Base-by-base conservation (phyloP, 2,113 vertebrate genomes). In the Anser cygnoides region DNA sequence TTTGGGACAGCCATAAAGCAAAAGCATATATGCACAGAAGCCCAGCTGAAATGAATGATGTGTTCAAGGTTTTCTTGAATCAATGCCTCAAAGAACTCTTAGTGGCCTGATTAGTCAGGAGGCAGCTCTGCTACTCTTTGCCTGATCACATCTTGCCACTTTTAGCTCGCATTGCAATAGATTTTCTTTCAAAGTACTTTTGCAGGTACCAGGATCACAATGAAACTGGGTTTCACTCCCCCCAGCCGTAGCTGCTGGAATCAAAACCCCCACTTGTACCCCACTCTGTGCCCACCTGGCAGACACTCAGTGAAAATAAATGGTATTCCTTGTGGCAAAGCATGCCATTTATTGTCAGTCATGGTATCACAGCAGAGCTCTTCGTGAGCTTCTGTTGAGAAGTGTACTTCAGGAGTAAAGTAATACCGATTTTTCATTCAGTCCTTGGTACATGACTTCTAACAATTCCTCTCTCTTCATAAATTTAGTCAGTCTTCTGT, bases 301-400 rank as follows among this genome's bases (percentile, higher is more conserved):
- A 39, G 28, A 19, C 33, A 54, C 17, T 5, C 1, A 2, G 14
- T 35, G 26, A 52, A 72, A 89, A 59, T 25, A 75, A 72, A 39
- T 0, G 0, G 14, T 31, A 31, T 17, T 82, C 26, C 54, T 61
- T 1, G 1, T n/a, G 29, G 15, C 33, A 9, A 26, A 25, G 26
- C 0, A 0, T 17, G 28, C 8, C 54, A 33, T 17, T 65, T 8
- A 5, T 35, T 21, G 16, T 22, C 75, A 67, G 58, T 50, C 55
- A 75, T 0, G 0, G 39, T 25, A 49, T 6, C 1, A 0, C 12
- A 73, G 33, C 25, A 77, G 35, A 73, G 49, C 18, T 58, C 54
- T 49, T 67, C 4, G 55, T 4, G 21, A 63, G 21, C 59, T 58
- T 46, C 66, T 54, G 31, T 21, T 58, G 66, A 63, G 28, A 82